Evolutionary conservation across 2,888 invertebrate species (phyloP).

Genomic region (Encarsia formosa): DNA sequence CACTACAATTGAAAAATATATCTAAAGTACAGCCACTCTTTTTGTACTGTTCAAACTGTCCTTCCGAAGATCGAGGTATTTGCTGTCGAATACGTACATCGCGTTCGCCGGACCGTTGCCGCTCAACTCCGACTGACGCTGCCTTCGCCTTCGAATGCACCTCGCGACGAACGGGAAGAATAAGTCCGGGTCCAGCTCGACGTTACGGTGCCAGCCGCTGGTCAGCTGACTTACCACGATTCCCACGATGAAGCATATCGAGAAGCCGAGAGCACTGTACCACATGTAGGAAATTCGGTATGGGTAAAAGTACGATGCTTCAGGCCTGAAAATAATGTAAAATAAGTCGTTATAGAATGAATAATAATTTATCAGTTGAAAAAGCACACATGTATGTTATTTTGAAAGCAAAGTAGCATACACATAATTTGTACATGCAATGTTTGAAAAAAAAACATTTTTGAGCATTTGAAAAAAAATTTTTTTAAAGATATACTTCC

Average conservation of each 20-base stretch:
- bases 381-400: too few relatives aligned
- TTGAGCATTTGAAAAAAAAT: too few relatives aligned
- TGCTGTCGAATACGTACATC: slow-evolving; percentile 13
- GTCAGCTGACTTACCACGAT: slow-evolving; percentile 54
- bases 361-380: too few relatives aligned
- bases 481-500: too few relatives aligned
- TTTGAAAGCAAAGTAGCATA: too few relatives aligned
- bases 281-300: slow-evolving; percentile 64
- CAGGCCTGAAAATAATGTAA: slow-evolving; percentile 8
- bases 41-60: too few relatives aligned
- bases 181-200: slow-evolving; percentile 37
- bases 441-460: too few relatives aligned
- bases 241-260: slow-evolving; percentile 68
- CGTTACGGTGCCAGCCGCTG: background rate
- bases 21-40: too few relatives aligned
- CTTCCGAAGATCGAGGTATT: background rate
- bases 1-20: too few relatives aligned
- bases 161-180: slow-evolving; percentile 40
- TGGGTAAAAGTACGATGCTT: slow-evolving; percentile 6
- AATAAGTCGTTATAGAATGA: background rate
- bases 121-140: background rate
- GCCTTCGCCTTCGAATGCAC: slow-evolving; percentile 32
- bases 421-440: too few relatives aligned
- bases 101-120: slow-evolving; percentile 4
- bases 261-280: slow-evolving; percentile 78